A percentile compares a stretch with the other conserved stretches of the same genome.
Evolutionary conservation across 2,797 vertebrate species (phyloP).

Genomic region (Anguilla pacifica): DNA sequence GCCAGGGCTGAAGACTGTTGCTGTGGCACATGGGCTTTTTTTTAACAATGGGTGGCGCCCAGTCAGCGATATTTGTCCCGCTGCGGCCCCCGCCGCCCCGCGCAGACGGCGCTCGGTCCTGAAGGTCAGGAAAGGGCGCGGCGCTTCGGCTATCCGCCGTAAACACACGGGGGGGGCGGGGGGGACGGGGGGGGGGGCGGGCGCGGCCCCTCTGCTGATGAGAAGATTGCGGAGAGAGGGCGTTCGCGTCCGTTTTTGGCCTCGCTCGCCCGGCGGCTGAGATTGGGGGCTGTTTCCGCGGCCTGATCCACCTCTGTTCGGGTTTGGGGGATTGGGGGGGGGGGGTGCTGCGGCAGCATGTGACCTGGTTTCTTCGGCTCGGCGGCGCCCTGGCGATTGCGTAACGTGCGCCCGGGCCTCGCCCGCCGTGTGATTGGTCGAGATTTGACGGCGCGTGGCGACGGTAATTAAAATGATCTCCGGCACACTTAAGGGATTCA

Average conservation of each 20-base stretch:
- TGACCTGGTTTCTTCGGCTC: background rate
- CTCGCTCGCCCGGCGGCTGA: background rate
- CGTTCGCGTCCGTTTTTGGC: conserved; percentile 13
- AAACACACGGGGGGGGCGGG: background rate
- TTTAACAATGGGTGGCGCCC: background rate
- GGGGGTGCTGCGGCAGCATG: background rate
- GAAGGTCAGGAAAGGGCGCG: background rate
- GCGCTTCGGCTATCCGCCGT: background rate
- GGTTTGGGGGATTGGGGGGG: background rate
- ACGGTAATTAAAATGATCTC: conserved; percentile 45
- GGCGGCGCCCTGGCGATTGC: background rate
- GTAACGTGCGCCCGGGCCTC: background rate
- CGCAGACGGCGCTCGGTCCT: background rate
- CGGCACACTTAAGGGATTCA: conserved; percentile 43
- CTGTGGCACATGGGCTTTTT: too few relatives aligned
- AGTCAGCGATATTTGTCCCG: background rate
- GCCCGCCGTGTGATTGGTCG: conserved; percentile 6
- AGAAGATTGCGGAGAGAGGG: background rate
- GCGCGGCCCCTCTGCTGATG: background rate
- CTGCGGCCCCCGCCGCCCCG: too few relatives aligned
- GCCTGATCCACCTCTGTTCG: background rate
- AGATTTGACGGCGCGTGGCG: conserved; percentile 22
- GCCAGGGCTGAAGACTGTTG: too few relatives aligned
- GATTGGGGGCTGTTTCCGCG: background rate
- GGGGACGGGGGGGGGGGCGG: background rate